Percentiles rank a stretch among this genome's conserved stretches.
Conservation (phyloP, 2,888 invertebrate species). For the Halocaridina rubra region DNA sequence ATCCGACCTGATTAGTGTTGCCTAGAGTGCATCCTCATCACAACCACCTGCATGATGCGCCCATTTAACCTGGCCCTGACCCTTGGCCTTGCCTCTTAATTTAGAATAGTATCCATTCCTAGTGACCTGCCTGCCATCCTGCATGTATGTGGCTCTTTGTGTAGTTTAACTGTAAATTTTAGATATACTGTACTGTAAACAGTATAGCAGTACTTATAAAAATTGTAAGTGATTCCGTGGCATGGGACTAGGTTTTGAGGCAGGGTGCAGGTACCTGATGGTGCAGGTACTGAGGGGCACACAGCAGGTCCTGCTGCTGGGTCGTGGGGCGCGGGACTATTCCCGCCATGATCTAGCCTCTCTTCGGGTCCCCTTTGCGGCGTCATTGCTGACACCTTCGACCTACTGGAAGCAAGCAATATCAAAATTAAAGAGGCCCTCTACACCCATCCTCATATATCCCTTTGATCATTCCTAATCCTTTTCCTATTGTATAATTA, state of each 20-base stretch:
- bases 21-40: constrained; percentile 6
- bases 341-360: constrained; percentile 27
- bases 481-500: background rate
- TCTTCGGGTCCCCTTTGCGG: constrained; percentile 42
- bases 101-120: constrained; percentile 20
- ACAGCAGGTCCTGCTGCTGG: constrained; percentile 22
- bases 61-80: background rate
- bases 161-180: constrained; percentile 35
- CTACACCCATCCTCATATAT: background rate
- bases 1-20: constrained; percentile 34
- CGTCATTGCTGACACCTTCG: background rate
- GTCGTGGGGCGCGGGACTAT: constrained; percentile 37
- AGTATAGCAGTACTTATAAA: constrained; percentile 28
- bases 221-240: constrained; percentile 37
- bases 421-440: background rate
- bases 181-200: constrained; percentile 9
- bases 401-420: too few species aligned
- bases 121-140: constrained; percentile 43
- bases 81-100: constrained; percentile 3
- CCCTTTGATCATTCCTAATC: background rate
- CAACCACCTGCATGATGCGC: constrained; percentile 28
- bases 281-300: constrained; percentile 20
- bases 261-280: constrained; percentile 26
- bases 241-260: constrained; percentile 28
- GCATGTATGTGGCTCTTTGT: constrained; percentile 50